Evolutionary conservation across 1,140 invertebrate genomes (phyloP).

Genomic region (Halictus rubicundus): DNA sequence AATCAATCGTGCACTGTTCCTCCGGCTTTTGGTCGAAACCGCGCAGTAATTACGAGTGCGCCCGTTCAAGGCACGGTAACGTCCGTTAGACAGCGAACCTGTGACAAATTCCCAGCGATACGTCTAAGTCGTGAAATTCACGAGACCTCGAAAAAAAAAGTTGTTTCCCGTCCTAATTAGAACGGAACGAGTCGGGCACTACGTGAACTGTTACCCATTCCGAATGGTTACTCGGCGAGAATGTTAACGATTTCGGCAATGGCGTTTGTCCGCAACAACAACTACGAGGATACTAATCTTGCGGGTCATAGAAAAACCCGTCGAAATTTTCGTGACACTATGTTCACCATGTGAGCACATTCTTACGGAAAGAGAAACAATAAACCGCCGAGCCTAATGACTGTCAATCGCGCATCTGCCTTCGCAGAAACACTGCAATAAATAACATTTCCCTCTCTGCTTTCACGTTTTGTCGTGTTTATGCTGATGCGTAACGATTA

Average conservation of each 20-base stretch:
- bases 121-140: background rate
- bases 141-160: slow-evolving; percentile 10
- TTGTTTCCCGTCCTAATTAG: slow-evolving; percentile 23
- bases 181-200: background rate
- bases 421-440: too few species aligned
- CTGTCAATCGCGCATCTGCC: too few species aligned
- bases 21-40: background rate
- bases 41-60: slow-evolving; percentile 2
- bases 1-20: background rate
- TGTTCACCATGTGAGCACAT: too few species aligned
- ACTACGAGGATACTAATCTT: background rate
- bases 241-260: slow-evolving; percentile 34
- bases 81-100: background rate
- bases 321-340: too few species aligned
- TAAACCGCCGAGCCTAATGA: too few species aligned
- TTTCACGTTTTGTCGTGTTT: too few species aligned
- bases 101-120: slow-evolving; percentile 24
- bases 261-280: background rate
- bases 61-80: background rate
- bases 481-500: too few species aligned
- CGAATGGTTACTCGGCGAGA: slow-evolving; percentile 1
- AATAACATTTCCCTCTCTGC: too few species aligned
- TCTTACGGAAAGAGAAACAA: too few species aligned
- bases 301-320: background rate
- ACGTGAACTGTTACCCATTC: slow-evolving; percentile 17